Conservation (phyloP, 2,113 vertebrate genomes). For the Addax nasomaculatus region DNA sequence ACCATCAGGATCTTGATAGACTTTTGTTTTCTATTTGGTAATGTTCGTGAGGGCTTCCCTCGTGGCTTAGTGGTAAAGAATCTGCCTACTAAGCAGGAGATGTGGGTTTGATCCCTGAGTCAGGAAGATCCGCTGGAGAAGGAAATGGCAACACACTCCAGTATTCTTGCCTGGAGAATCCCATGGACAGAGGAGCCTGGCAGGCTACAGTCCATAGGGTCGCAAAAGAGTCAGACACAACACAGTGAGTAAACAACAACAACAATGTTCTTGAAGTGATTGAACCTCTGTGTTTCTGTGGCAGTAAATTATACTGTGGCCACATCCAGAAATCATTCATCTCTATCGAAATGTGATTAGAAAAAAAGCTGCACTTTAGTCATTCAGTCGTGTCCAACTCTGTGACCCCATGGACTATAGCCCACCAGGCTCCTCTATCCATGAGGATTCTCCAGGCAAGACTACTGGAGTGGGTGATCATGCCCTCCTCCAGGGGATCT, state of each 20-base stretch:
- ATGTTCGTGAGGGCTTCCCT: background rate
- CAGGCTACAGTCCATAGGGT: background rate
- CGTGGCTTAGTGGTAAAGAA: background rate
- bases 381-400: background rate
- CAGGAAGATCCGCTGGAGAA: background rate
- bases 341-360: background rate
- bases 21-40: background rate
- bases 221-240: background rate
- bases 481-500: background rate
- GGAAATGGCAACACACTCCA: background rate
- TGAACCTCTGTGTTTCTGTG: background rate
- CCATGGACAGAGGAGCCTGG: background rate
- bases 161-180: background rate
- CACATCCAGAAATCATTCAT: background rate
- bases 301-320: background rate
- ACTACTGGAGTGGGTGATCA: background rate
- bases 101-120: background rate
- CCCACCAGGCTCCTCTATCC: background rate
- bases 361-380: background rate
- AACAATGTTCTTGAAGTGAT: background rate
- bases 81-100: background rate
- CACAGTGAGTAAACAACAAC: background rate
- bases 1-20: background rate
- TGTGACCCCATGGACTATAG: background rate
- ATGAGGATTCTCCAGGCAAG: background rate